Base-by-base conservation (phyloP, 2,113 vertebrate genomes). In the Mirounga angustirostris region DNA sequence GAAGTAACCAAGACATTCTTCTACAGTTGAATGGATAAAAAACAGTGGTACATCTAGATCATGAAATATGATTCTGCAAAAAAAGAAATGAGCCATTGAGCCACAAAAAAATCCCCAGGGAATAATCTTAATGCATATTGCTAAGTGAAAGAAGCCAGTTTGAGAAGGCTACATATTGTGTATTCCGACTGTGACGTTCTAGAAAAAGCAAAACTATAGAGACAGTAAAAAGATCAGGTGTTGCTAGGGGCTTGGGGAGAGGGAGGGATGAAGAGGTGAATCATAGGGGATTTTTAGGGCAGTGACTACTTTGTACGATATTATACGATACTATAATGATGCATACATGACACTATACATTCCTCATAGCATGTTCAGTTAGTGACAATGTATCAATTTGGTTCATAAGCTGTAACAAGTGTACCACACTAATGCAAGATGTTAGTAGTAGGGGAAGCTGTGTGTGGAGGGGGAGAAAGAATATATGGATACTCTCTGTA, bases 171-270 rank as follows among this genome's bases (percentile, higher is more conserved):
- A 74, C 2, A 36, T 76, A 24, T 28, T 22, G 33, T 63, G 50
- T 85, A 56, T 86, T 93, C 33, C 46, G 86, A 33, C 43, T 76
- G 63, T 24, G 63, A 61, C 24, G 73, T 89, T 82, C 63, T 73
- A 43, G 80, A 78, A 79, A 93, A 79, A 85, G 36, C 5, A 54
- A 81, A 87, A 95, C n/a, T 54, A 92, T 10, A 63, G 28, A 91
- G 54, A 71, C n/a, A 36, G n/a, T 56, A 14, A 69, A 80, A 79
- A 84, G 15, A 43, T 54, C 30, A 69, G 24, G 58, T 69, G 30
- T 43, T 94, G n/a, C 54, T 63, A 80, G 40, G 43, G 36, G 63
- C 11, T 52, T 36, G 13, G 63, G 18, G 33, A 61, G 61, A 16
- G 2, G 56, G n/a, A 63, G 28, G 12, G 22, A 65, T 14, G 18